These are phyloP conservation scores for Bostrychus sinensis DNA, from an alignment of 2,113 vertebrate genomes.

Conservation along the genomic window DNA sequence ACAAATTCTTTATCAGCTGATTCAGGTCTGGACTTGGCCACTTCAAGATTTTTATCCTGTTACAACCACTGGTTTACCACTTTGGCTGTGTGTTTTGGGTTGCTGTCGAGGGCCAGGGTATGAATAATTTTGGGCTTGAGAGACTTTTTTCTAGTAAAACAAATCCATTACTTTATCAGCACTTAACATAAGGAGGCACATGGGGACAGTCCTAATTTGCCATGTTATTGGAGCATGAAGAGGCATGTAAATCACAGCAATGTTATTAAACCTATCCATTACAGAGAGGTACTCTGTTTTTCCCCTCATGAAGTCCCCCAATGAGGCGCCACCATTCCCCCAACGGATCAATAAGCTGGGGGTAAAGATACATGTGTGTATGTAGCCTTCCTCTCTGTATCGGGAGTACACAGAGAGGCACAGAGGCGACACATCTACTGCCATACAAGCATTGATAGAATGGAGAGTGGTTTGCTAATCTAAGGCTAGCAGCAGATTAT, in stretches of 20 bases:
- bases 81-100: background rate
- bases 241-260: slow-evolving; percentile 31
- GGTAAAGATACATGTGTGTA: slow-evolving; percentile 28
- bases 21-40: too few relatives aligned
- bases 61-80: background rate
- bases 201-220: slow-evolving; percentile 25
- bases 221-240: slow-evolving; percentile 13
- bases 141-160: background rate
- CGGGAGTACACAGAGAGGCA: background rate
- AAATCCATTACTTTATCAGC: background rate
- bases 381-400: slow-evolving; percentile 4
- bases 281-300: slow-evolving; percentile 2
- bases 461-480: slow-evolving; percentile 66
- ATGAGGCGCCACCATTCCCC: slow-evolving; percentile 51
- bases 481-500: slow-evolving; percentile 72
- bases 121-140: too few relatives aligned
- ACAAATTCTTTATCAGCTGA: too few relatives aligned
- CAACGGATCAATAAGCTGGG: slow-evolving; percentile 48
- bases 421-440: slow-evolving; percentile 5
- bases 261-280: slow-evolving; percentile 49
- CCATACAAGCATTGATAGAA: slow-evolving; percentile 7
- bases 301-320: slow-evolving; percentile 15
- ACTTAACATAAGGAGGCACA: slow-evolving; percentile 17
- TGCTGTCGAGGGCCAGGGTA: too few relatives aligned
- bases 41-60: background rate